These are phyloP conservation scores for Chlorocebus sabaeus DNA, from an alignment of 2,113 vertebrate genomes.

Conservation along the genomic window DNA sequence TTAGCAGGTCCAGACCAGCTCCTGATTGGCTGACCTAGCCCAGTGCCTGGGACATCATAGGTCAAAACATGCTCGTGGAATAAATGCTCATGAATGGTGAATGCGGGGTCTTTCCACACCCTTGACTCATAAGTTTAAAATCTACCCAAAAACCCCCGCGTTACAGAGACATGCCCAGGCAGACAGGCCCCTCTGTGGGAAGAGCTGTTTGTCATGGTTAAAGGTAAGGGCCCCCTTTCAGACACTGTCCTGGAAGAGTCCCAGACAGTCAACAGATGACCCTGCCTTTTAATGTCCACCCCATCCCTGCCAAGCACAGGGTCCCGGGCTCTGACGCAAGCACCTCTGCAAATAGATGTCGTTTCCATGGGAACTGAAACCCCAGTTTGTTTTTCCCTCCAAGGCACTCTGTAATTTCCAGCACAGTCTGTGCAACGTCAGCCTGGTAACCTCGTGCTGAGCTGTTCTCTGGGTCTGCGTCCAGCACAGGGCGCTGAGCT, in stretches of 20 bases:
- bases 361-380: slow-evolving; percentile 69
- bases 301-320: not conserved
- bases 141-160: not conserved
- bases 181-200: not conserved
- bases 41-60: not conserved
- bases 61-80: not conserved
- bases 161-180: not conserved
- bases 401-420: slow-evolving; percentile 63
- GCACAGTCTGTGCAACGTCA: not conserved
- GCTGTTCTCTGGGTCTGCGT: not conserved
- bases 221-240: not conserved
- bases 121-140: slow-evolving; percentile 38
- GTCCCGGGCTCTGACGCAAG: slow-evolving; percentile 7
- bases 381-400: slow-evolving; percentile 42
- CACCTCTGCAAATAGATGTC: slow-evolving; percentile 43
- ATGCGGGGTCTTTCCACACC: not conserved
- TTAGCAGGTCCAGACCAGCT: not conserved
- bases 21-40: not conserved
- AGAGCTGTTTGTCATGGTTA: not conserved
- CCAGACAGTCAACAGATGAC: not conserved
- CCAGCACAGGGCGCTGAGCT: not conserved
- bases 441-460: not conserved
- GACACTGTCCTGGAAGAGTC: not conserved
- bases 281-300: not conserved
- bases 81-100: not conserved